Conservation (phyloP, 1,140 invertebrate genomes). For the Solen grandis region DNA sequence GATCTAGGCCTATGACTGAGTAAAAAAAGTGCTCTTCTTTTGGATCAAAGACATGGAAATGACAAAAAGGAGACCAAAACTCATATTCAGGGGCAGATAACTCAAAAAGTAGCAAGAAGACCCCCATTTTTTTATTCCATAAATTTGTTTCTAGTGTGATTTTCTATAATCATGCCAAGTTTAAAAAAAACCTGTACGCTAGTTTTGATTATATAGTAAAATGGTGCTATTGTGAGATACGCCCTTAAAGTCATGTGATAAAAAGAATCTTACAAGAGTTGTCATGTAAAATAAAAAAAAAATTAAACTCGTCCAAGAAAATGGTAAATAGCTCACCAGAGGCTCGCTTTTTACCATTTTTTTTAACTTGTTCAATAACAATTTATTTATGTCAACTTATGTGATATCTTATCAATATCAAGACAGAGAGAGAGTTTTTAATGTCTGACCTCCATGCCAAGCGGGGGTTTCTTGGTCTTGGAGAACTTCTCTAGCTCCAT, state of each 20-base stretch:
- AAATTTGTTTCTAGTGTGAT: too few species aligned
- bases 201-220: too few species aligned
- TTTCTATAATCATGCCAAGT: too few species aligned
- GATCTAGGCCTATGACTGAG: too few species aligned
- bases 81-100: too few species aligned
- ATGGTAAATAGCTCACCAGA: neutral
- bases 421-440: neutral
- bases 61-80: too few species aligned
- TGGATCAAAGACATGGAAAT: too few species aligned
- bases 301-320: too few species aligned
- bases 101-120: too few species aligned
- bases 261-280: neutral
- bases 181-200: too few species aligned
- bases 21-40: too few species aligned
- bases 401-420: neutral
- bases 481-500: conserved; percentile 94
- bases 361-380: neutral
- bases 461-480: conserved; percentile 94
- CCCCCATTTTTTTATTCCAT: too few species aligned
- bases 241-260: neutral
- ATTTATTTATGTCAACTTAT: neutral
- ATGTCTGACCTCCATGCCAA: conserved; percentile 90
- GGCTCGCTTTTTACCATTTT: neutral
- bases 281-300: neutral
- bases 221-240: neutral